These are phyloP conservation scores for Merluccius polli DNA, from an alignment of 2,797 vertebrate genomes.

Conservation along the genomic window DNA sequence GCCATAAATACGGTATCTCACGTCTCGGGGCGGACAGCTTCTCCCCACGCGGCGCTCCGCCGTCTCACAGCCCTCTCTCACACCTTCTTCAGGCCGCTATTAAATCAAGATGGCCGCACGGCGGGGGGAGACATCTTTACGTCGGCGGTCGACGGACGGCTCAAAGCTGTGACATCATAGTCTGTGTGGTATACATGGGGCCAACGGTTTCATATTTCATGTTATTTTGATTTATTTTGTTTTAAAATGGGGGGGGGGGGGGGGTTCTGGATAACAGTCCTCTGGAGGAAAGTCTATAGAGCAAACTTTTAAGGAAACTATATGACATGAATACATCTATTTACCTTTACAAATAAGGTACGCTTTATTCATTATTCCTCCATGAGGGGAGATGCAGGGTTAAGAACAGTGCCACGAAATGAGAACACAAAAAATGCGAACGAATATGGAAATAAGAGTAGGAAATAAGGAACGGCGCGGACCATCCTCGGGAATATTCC, in stretches of 20 bases:
- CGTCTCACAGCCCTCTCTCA: background rate
- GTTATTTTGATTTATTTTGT: background rate
- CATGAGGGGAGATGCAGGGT: background rate
- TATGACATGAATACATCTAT: background rate
- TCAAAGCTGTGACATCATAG: background rate
- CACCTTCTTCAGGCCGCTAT: background rate
- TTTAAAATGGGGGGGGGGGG: background rate
- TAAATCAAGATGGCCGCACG: slow-evolving; percentile 3
- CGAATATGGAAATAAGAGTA: background rate
- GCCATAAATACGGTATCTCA: slow-evolving; percentile 3
- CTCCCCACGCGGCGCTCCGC: background rate
- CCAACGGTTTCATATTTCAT: background rate
- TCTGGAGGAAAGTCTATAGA: background rate
- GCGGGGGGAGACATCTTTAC: slow-evolving; percentile 1
- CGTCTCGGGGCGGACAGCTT: background rate
- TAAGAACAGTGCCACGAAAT: background rate
- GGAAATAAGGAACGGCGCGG: background rate
- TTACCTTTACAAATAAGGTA: background rate
- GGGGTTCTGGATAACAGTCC: background rate
- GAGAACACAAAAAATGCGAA: background rate
- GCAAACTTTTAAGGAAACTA: background rate
- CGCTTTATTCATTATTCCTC: background rate
- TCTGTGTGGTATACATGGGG: background rate
- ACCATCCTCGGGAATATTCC: background rate
- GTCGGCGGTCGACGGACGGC: background rate